Evolutionary conservation across 2,797 vertebrate genomes (phyloP), one percentile per base, ranked within the genome.

Genomic region (Varecia variegata): DNA sequence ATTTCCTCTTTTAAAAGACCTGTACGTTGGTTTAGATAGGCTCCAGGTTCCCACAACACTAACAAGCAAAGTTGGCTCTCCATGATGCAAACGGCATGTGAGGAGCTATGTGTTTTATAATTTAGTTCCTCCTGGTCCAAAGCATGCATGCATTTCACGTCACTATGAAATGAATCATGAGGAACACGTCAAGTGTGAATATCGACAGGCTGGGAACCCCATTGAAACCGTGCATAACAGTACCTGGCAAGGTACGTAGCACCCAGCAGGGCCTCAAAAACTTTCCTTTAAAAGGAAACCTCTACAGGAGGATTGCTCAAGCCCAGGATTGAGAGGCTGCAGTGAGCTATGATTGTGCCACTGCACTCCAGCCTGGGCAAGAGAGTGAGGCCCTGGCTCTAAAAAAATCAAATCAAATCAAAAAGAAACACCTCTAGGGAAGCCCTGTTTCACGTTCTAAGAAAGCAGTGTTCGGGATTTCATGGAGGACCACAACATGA

Each of bases 161-260:
- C 12, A 40, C 65, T 10, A 52, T 0, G 43, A 84, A 35, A 77
- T 0, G 10, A 38, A 35, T 13, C 32, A 0, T 0, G 11, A 54
- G 56, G 15, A 40, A 38, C 23, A 27, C 38, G 47, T 83, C 27
- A 12, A 2, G 1, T 10, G 47, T 38, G 50, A 40, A 52, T 0
- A 77, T 32, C 35, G 13, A 20, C n/a, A 80, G 52, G n/a, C 43
- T 23, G 56, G 65, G 77, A 21, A 23, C 20, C 30, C 43, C 20
- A 13, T 23, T 9, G 25, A n/a, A 21, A 15, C 21, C 1, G 18
- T 1, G 18, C 0, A 0, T 1, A 45, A 25, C 1, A 18, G 76
- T 0, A 40, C 23, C 13, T 3, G 25, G 20, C 7, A 17, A 2
- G n/a, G 40, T 21, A 74, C 60, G 56, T 8, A 32, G n/a, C n/a